Conservation (phyloP, 2,797 vertebrate species). For the Clamator glandarius region DNA sequence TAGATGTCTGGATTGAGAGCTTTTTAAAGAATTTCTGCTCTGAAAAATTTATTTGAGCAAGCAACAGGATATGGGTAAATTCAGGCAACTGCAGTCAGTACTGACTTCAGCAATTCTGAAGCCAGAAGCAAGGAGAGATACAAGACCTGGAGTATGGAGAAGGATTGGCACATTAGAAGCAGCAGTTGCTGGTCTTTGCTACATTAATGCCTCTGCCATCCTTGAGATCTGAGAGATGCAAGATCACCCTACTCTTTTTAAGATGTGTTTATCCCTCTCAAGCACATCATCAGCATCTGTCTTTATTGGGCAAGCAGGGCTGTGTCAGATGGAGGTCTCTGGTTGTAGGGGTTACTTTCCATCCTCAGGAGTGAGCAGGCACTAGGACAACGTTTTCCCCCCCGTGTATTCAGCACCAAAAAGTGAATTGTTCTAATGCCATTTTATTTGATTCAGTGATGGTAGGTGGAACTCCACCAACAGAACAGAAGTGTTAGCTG, state of each 20-base stretch:
- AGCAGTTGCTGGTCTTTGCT: background rate
- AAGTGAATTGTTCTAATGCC: background rate
- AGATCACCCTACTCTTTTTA: background rate
- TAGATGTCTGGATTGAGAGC: background rate
- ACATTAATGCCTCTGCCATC: background rate
- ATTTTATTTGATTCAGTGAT: background rate
- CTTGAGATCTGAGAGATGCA: background rate
- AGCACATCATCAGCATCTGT: background rate
- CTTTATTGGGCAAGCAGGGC: background rate
- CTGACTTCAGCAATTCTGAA: background rate
- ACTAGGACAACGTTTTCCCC: background rate
- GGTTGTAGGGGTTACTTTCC: background rate
- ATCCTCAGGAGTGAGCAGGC: background rate
- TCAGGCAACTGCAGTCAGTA: background rate
- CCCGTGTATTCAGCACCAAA: fast-evolving
- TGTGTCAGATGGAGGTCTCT: background rate
- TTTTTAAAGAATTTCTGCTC: background rate
- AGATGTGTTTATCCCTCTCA: background rate
- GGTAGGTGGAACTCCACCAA: background rate
- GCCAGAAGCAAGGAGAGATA: background rate
- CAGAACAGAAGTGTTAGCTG: background rate
- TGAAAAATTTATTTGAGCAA: background rate
- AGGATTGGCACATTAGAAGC: background rate
- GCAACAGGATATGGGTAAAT: background rate
- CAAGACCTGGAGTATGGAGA: background rate